Evolutionary conservation across 1,140 invertebrate species (phyloP).

Genomic region (Drosophila ogumai): DNA sequence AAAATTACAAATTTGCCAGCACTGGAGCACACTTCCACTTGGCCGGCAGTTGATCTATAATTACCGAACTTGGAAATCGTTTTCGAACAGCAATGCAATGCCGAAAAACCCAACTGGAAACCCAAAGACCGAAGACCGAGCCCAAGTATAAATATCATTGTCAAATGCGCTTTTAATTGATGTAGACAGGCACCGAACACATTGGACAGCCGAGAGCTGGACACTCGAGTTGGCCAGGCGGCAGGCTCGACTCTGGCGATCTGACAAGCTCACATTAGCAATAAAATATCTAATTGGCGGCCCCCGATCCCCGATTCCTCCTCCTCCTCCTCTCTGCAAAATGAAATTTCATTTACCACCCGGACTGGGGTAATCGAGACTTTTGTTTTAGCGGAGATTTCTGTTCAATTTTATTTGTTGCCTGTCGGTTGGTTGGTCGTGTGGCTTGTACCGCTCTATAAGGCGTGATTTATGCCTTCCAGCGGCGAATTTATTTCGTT

Average conservation of each 20-base stretch:
- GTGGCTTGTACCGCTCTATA: constrained; percentile 67
- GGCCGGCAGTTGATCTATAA: constrained; percentile 29
- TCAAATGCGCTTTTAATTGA: constrained; percentile 83
- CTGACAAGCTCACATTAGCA: constrained; percentile 79
- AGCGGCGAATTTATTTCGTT: constrained; percentile 76
- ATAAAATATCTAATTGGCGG: constrained; percentile 82
- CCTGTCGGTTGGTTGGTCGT: constrained; percentile 40
- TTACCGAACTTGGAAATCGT: constrained; percentile 28
- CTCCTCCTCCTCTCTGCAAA: constrained; percentile 22
- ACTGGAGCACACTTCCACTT: constrained; percentile 11
- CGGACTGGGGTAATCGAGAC: constrained; percentile 65
- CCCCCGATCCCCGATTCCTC: constrained; percentile 6
- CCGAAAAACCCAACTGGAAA: constrained; percentile 1
- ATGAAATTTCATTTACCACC: constrained; percentile 73
- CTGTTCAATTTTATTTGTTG: constrained; percentile 49
- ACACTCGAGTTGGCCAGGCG: constrained; percentile 59
- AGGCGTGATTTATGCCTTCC: constrained; percentile 75
- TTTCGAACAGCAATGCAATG: constrained; percentile 6
- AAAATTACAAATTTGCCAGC: constrained; percentile 11
- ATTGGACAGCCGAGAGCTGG: constrained; percentile 74
- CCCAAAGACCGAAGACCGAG: constrained; percentile 23
- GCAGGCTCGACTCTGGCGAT: constrained; percentile 29
- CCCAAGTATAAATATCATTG: constrained; percentile 76
- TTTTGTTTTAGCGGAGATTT: constrained; percentile 67
- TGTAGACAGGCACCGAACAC: constrained; percentile 77